Evolutionary conservation across 2,797 vertebrate genomes (phyloP).

Genomic region (Rhynchonycteris naso): DNA sequence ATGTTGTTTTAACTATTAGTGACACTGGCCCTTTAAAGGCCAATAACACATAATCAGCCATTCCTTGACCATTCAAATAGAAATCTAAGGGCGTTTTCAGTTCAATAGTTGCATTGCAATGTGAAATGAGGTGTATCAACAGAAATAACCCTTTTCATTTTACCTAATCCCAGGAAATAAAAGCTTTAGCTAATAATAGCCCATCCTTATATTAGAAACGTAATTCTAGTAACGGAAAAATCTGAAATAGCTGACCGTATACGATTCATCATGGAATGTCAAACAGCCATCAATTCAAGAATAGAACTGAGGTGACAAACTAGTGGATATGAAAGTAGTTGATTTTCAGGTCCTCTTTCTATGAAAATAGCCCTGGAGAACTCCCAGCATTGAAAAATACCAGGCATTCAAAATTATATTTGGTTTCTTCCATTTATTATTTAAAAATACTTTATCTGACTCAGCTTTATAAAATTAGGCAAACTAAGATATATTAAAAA

Average conservation of each 20-base stretch:
- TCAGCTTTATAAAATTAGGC: not conserved
- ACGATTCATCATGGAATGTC: conserved; percentile 75
- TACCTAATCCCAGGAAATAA: conserved; percentile 81
- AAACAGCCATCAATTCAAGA: conserved; percentile 65
- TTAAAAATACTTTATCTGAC: not conserved
- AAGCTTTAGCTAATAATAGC: conserved; percentile 82
- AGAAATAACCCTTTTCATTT: conserved; percentile 82
- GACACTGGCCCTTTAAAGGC: conserved; percentile 75
- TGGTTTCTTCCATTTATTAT: conserved; percentile 16
- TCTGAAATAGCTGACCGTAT: conserved; percentile 76
- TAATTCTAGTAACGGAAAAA: conserved; percentile 76
- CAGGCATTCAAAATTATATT: not conserved
- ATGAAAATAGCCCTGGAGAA: not conserved
- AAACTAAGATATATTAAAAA: not conserved
- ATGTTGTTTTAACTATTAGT: conserved; percentile 71
- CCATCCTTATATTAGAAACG: conserved; percentile 78
- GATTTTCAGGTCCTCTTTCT: conserved; percentile 24
- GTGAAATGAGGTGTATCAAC: conserved; percentile 82
- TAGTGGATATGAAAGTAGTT: conserved; percentile 41
- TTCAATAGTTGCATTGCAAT: conserved; percentile 78
- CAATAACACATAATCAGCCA: conserved; percentile 74
- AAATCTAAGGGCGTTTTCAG: conserved; percentile 80
- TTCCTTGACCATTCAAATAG: conserved; percentile 79
- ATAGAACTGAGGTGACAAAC: conserved; percentile 57
- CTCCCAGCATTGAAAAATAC: not conserved